A percentile compares a stretch with the other conserved stretches of the same genome.
These are phyloP conservation scores for Zapornia atra DNA, from an alignment of 2,113 vertebrate species.

Conservation along the genomic window DNA sequence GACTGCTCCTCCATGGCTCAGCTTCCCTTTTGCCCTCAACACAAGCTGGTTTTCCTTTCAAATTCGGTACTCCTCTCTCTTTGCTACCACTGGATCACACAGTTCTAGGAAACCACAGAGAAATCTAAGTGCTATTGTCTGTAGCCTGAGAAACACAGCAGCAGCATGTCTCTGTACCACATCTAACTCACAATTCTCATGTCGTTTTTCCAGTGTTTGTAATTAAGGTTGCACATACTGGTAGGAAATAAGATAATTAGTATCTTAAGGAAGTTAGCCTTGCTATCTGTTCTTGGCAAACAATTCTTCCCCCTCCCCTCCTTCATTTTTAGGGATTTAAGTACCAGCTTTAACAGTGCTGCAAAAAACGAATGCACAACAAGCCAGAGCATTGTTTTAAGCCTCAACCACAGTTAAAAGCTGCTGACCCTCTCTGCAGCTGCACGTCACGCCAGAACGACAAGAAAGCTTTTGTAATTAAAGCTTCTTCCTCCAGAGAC, in stretches of 20 bases:
- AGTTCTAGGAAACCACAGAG: background rate
- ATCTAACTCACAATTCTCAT: background rate
- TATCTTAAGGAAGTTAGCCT: background rate
- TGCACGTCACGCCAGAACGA: background rate
- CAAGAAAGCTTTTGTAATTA: constrained; percentile 56
- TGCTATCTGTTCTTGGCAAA: background rate
- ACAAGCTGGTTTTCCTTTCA: background rate
- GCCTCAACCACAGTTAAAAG: background rate
- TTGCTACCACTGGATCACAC: background rate
- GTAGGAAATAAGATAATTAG: background rate
- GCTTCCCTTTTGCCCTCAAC: background rate
- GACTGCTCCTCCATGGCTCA: background rate
- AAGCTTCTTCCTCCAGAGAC: constrained; percentile 57
- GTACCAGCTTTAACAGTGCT: background rate
- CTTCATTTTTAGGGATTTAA: background rate
- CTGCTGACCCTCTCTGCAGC: background rate
- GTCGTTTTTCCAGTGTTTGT: background rate
- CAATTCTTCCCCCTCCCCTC: background rate
- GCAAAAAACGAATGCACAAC: background rate
- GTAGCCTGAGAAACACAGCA: background rate
- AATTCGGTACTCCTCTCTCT: background rate
- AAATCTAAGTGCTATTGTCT: background rate
- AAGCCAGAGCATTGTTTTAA: background rate
- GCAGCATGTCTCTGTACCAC: background rate
- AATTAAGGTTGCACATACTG: background rate